Evolutionary conservation across 2,888 invertebrate genomes (phyloP).

Genomic region (Chironomus riparius): DNA sequence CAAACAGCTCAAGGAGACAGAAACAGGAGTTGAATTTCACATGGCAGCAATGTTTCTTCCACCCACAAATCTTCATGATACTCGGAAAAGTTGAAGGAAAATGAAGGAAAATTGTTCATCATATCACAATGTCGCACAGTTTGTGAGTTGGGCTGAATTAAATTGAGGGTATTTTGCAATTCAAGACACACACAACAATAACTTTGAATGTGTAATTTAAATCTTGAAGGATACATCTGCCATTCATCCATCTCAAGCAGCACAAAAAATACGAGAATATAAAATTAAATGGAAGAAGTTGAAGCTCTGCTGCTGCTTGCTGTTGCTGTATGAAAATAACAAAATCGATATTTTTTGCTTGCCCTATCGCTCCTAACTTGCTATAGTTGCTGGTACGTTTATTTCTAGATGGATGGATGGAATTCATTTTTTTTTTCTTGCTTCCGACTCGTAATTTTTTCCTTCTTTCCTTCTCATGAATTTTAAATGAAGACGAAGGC

Average conservation of each 20-base stretch:
- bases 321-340: too few relatives aligned
- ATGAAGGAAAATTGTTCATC: too few relatives aligned
- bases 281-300: too few relatives aligned
- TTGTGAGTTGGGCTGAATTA: too few relatives aligned
- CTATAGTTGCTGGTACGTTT: neutral
- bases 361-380: neutral
- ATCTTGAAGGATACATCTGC: conserved; percentile 18
- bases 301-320: too few relatives aligned
- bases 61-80: neutral
- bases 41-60: neutral
- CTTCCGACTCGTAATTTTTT: too few relatives aligned
- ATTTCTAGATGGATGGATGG: neutral
- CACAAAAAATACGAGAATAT: too few relatives aligned
- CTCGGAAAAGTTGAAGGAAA: too few relatives aligned
- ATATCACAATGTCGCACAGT: neutral
- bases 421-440: neutral
- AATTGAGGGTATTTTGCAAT: neutral
- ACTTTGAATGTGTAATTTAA: conserved; percentile 23
- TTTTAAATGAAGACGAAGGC: neutral
- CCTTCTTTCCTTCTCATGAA: neutral
- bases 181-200: conserved; percentile 10
- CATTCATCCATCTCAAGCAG: neutral
- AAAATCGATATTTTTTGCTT: too few relatives aligned
- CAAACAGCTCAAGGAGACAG: neutral
- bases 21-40: neutral